phyloP scores from a whole-genome alignment of 92 coral and sea anemone genomes.

The Nematostella vectensis region DNA sequence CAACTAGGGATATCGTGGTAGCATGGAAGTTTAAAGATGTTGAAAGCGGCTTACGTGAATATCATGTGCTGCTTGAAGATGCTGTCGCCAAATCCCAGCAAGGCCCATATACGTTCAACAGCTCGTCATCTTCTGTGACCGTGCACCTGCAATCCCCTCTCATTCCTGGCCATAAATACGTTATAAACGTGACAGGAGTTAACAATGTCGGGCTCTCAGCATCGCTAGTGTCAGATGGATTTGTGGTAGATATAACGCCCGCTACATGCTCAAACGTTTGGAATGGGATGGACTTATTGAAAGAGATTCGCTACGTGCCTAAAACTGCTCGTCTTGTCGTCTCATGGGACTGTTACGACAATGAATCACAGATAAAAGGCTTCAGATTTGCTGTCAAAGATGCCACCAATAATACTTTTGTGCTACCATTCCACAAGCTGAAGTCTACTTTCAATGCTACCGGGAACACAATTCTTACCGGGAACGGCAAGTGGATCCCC shows the following conservation, averaged over 20 bases:
- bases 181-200: constrained; percentile 48
- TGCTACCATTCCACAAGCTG: constrained; percentile 62
- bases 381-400: constrained; percentile 77
- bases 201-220: constrained; percentile 65
- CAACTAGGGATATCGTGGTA: constrained; percentile 22
- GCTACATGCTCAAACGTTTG: constrained; percentile 71
- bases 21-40: constrained; percentile 64
- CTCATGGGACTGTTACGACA: constrained; percentile 70
- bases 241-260: constrained; percentile 67
- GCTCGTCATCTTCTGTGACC: constrained; percentile 26
- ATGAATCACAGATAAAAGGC: constrained; percentile 46
- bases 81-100: constrained; percentile 10
- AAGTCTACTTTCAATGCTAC: constrained; percentile 32
- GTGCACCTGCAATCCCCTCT: constrained; percentile 28
- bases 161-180: constrained; percentile 41
- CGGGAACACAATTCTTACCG: constrained; percentile 56
- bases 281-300: constrained; percentile 43
- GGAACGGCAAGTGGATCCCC: constrained; percentile 36
- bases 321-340: constrained; percentile 40
- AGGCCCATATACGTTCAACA: constrained; percentile 47
- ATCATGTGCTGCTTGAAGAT: constrained; percentile 25
- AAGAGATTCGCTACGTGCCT: constrained; percentile 38
- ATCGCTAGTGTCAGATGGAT: constrained; percentile 61
- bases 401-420: constrained; percentile 13
- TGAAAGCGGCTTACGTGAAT: constrained; percentile 56